Base-by-base conservation (phyloP, 1,140 invertebrate species). In the Saccostrea echinata region DNA sequence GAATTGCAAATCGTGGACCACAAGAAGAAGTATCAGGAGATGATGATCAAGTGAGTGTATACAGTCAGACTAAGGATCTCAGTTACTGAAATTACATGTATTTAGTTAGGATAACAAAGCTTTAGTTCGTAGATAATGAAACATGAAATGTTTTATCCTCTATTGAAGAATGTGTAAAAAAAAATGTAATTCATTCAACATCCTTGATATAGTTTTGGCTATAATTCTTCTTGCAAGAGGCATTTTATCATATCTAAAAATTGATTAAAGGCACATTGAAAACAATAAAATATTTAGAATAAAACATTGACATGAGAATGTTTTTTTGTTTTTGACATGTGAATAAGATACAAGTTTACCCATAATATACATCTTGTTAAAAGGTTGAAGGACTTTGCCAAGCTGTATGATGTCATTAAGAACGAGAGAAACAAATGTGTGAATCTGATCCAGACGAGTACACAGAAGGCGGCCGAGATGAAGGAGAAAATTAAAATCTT, bases 391-490 rank as follows among this genome's bases (percentile, higher is more conserved):
- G 94, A 94, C 35, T 95, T 95, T 93, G 94, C 94, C 76, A 94
- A 94, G 89, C 88, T 94, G 68, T 95, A 95, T 90, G 94, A 95
- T 89, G 91, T 95, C 11, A 95, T 95, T 82, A 95, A 95, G 90
- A 95, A 94, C 87, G 95, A 95, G 86, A 88, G 95, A 16, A 95
- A 95, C 88, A 95, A 95, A 85, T 95, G 94, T 91, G 95, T 95
- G 6, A 94, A 94, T 89, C 92, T 94, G 82, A 95, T 95, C 71
- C 94, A 95, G 90, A 94, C 93, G 16, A 94, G 93, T 85, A 94
- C 94, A 83, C 95, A 95, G 91, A 94, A 94, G 87, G 92, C 94
- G 3, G 93, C 94, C 24, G 95, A 95, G 89, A 95, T 95, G 94
- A 94, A 93, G 86, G 94, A 95, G 85, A 95, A 95, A 88, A 94